Evolutionary conservation across 2,797 vertebrate genomes (phyloP).

Genomic region (Syngnathus rostellatus): DNA sequence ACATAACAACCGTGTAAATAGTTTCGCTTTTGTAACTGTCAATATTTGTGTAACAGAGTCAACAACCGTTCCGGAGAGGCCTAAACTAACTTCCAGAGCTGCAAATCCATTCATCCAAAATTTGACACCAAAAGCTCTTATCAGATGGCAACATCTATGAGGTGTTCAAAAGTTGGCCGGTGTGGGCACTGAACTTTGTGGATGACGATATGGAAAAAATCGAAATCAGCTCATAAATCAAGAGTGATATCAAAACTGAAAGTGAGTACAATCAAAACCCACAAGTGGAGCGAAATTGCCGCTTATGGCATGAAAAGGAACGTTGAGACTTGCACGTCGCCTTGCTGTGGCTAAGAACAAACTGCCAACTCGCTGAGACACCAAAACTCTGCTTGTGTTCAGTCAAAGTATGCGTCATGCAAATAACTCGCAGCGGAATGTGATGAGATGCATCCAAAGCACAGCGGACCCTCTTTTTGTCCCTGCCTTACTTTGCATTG

Average conservation of each 20-base stretch:
- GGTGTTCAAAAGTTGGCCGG: neutral
- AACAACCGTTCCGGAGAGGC: neutral
- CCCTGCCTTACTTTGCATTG: conserved; percentile 74
- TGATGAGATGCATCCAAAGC: neutral
- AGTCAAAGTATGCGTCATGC: neutral
- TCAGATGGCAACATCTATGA: neutral
- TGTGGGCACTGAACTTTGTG: neutral
- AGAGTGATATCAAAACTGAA: neutral
- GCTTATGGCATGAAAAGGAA: neutral
- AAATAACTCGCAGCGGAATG: neutral
- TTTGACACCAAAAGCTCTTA: conserved; percentile 6
- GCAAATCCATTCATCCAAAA: conserved; percentile 10
- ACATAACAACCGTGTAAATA: neutral
- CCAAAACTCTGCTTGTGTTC: neutral
- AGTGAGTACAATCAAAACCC: neutral
- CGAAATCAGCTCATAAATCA: neutral
- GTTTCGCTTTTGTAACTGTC: no score
- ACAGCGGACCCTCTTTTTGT: neutral
- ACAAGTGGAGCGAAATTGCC: neutral
- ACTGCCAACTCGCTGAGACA: neutral
- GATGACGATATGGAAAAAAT: neutral
- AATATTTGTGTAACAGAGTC: neutral
- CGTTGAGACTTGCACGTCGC: neutral
- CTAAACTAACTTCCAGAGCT: neutral
- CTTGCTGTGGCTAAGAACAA: neutral